Evolutionary conservation across 2,797 vertebrate genomes (phyloP).

Genomic region (Hylomyscus alleni): DNA sequence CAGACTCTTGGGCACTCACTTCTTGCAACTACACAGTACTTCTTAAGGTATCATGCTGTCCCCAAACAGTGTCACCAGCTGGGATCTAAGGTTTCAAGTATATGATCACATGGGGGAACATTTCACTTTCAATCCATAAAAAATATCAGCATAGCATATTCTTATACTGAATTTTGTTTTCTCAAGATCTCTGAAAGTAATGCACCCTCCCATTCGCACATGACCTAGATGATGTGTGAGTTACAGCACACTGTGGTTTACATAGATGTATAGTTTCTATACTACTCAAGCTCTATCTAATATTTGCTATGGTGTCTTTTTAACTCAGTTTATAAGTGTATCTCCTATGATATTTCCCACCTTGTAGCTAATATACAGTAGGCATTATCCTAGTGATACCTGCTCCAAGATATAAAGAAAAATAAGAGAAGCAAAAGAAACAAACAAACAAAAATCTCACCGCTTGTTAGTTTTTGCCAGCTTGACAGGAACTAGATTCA

Average conservation of each 20-base stretch:
- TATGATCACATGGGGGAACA: not conserved
- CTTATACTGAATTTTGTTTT: slow-evolving; percentile 17
- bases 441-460: not conserved
- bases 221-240: not conserved
- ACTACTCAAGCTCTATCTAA: not conserved
- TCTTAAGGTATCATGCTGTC: not conserved
- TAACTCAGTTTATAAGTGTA: not conserved
- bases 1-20: not conserved
- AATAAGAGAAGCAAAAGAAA: not conserved
- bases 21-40: too few species aligned
- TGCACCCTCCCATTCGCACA: not conserved
- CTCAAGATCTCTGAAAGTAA: not conserved
- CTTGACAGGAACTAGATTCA: not conserved
- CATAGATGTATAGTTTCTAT: not conserved
- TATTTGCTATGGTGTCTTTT: not conserved
- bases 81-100: not conserved
- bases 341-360: not conserved
- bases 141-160: not conserved
- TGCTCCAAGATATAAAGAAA: not conserved
- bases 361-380: not conserved
- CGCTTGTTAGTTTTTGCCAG: too few species aligned
- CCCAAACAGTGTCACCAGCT: not conserved
- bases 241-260: not conserved
- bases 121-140: not conserved
- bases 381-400: not conserved